A percentile compares a stretch with the other conserved stretches of the same genome.
Evolutionary conservation across 2,888 invertebrate species (phyloP).

Genomic region (Caenorhabditis sp.): DNA sequence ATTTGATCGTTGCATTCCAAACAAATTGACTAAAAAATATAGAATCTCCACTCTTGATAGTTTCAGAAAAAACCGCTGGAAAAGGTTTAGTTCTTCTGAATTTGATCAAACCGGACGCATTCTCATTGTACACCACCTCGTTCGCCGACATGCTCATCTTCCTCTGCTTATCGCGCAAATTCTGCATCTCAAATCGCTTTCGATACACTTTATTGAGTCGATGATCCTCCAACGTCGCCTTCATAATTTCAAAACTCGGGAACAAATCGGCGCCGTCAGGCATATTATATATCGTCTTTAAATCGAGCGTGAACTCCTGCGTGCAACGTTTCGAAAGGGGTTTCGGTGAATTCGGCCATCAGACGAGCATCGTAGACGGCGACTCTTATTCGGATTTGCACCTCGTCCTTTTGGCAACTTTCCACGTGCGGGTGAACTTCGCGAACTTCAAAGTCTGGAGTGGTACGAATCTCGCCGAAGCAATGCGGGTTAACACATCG

Average conservation of each 20-base stretch:
- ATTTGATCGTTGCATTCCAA: constrained; percentile 59
- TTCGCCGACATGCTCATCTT: constrained; percentile 63
- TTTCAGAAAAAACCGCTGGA: constrained; percentile 49
- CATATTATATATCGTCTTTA: constrained; percentile 46
- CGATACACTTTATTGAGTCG: constrained; percentile 63
- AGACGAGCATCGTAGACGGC: constrained; percentile 70
- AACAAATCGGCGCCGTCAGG: constrained; percentile 44
- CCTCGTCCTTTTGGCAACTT: constrained; percentile 59
- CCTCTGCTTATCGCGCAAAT: constrained; percentile 57
- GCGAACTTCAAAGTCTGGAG: constrained; percentile 39
- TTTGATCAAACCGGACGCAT: constrained; percentile 27
- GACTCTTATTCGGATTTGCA: constrained; percentile 67
- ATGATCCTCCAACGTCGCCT: constrained; percentile 53
- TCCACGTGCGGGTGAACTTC: constrained; percentile 35
- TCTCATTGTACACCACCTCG: constrained; percentile 59
- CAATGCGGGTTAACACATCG: constrained; percentile 63
- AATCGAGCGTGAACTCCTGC: constrained; percentile 15
- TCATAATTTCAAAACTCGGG: constrained; percentile 47
- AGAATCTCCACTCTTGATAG: neutral
- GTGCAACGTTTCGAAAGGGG: constrained; percentile 48
- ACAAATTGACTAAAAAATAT: constrained; percentile 66
- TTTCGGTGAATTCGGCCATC: constrained; percentile 74
- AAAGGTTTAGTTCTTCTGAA: constrained; percentile 68
- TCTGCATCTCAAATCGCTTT: constrained; percentile 65
- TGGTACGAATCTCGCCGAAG: constrained; percentile 63